Evolutionary conservation across 2,888 invertebrate species (phyloP), one percentile per base, ranked within the genome.

Genomic region (Diaphora mendica): DNA sequence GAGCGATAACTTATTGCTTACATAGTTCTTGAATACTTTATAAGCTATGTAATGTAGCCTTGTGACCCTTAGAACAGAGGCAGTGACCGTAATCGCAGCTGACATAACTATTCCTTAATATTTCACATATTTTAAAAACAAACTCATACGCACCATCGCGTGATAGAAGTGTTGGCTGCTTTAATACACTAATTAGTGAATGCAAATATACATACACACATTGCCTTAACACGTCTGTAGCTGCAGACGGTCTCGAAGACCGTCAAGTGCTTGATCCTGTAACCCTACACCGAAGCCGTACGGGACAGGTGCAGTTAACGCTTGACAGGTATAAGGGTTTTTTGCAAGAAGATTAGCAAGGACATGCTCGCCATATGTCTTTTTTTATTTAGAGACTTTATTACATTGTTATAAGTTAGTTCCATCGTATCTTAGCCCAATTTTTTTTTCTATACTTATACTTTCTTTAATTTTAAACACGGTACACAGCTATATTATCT

Each of bases 271-370:
- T 42, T 78, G 80, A 79, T 79, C 82, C 79, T 74, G 84, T 84
- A 85, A 84, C 84, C 80, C 78, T 77, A 84, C 70, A 77, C 68
- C 48, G 84, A 84, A 84, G 84, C 84, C 85, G 67, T 85, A 77
- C 71, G 67, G 72, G 79, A 82, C 85, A 84, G 85, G 85, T 84
- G 85, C 72, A 74, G 75, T 81, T 77, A 75, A 79, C 70, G 82
- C 70, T 48, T 85, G 77, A 79, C 80, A 71, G 75, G 75, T 72
- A 77, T 72, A 72, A 1, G 39, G 66, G 72, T 77, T 81, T 83
- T 82, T 74, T 73, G 77, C 79, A 70, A 55, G 67, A 72, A 70
- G 72, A 78, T 71, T 73, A 68, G 74, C 80, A 71, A 65, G 68
- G 73, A 64, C 39, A 70, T 81, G 77, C 71, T 70, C n/a, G 17